Percentiles rank a stretch among this genome's conserved stretches.
Conservation (phyloP, 2,888 invertebrate genomes). For the Himalopsyche tibetana region DNA sequence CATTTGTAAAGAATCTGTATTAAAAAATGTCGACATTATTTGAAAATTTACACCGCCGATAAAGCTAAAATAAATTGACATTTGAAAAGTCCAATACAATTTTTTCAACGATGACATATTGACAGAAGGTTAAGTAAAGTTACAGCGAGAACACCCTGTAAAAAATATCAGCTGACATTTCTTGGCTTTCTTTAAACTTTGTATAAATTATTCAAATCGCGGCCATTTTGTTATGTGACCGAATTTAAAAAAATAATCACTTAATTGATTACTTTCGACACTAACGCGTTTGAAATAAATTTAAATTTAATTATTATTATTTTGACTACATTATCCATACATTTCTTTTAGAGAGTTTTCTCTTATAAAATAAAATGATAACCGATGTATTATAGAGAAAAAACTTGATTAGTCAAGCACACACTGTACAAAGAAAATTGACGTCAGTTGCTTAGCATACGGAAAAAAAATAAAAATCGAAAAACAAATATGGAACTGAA, state of each 20-base stretch:
- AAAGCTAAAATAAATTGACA: too few species aligned
- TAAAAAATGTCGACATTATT: too few species aligned
- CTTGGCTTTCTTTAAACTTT: conserved; percentile 27
- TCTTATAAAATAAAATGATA: neutral
- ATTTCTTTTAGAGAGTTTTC: conserved; percentile 39
- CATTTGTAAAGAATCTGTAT: too few species aligned
- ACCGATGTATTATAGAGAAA: neutral
- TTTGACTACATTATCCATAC: conserved; percentile 35
- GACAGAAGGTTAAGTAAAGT: too few species aligned
- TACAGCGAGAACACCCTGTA: neutral
- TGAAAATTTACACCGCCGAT: too few species aligned
- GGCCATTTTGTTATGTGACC: conserved; percentile 37
- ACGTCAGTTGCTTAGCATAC: too few species aligned
- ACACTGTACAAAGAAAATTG: too few species aligned
- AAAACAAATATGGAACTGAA: too few species aligned
- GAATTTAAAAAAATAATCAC: conserved; percentile 38
- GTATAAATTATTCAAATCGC: conserved; percentile 40
- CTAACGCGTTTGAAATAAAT: conserved; percentile 40
- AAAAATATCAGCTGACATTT: conserved; percentile 34
- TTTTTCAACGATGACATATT: too few species aligned
- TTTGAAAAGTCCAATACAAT: too few species aligned
- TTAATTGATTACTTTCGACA: conserved; percentile 36
- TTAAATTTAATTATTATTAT: conserved; percentile 40
- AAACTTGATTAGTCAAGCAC: neutral
- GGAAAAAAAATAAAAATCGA: too few species aligned